phyloP scores from a whole-genome alignment of 2,113 vertebrate genomes.

The Erinaceus europaeus region DNA sequence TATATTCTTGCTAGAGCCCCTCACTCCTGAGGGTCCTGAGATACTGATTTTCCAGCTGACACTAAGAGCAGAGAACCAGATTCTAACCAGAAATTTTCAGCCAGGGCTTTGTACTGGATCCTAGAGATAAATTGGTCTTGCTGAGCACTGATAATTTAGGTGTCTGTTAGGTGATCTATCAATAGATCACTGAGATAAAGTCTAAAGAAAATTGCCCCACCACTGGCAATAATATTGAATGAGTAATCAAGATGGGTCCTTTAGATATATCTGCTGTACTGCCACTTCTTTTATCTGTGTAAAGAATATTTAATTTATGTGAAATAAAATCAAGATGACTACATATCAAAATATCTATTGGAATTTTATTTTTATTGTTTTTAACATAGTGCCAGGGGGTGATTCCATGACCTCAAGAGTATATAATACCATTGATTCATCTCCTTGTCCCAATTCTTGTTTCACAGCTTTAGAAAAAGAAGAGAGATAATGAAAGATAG shows the following conservation, averaged over 20 bases:
- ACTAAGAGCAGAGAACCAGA: background rate
- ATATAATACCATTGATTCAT: too few relatives aligned
- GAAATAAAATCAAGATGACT: too few relatives aligned
- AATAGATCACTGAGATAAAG: background rate
- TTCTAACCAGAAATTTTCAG: background rate
- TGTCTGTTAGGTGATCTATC: too few relatives aligned
- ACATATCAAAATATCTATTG: too few relatives aligned
- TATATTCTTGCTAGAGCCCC: background rate
- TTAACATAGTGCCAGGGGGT: too few relatives aligned
- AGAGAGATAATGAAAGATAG: too few relatives aligned
- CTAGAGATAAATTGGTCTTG: background rate
- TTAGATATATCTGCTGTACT: too few relatives aligned
- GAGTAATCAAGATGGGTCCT: background rate
- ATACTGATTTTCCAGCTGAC: background rate
- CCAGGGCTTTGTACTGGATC: background rate
- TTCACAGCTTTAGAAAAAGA: too few relatives aligned
- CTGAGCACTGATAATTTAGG: background rate
- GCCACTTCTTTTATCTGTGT: background rate
- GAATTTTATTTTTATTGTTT: too few relatives aligned
- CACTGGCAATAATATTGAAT: too few relatives aligned
- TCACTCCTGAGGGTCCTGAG: background rate
- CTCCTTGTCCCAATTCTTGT: too few relatives aligned
- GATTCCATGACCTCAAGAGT: too few relatives aligned
- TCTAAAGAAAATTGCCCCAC: background rate
- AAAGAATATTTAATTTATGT: background rate